A percentile compares a stretch with the other conserved stretches of the same genome.
Conservation (phyloP, 2,113 vertebrate genomes). For the Atractosteus spatula region DNA sequence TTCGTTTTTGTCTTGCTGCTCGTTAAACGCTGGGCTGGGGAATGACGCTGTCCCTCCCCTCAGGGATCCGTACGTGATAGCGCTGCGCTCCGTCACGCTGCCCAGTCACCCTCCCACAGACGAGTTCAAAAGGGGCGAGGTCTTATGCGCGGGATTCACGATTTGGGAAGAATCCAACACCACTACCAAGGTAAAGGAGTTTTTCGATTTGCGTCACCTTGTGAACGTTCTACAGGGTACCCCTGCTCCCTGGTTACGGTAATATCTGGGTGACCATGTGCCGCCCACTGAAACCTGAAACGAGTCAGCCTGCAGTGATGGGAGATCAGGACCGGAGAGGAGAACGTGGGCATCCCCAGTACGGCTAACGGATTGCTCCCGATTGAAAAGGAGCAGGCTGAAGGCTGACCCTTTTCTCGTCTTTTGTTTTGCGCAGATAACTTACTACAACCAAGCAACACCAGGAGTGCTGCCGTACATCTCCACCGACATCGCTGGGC, state of each 20-base stretch:
- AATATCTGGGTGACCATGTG: too few species aligned
- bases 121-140: constrained; percentile 75
- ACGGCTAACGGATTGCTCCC: too few species aligned
- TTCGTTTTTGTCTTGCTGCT: too few species aligned
- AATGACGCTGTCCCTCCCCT: constrained; percentile 14
- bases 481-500: constrained; percentile 83
- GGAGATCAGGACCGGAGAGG: too few species aligned
- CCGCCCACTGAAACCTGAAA: too few species aligned
- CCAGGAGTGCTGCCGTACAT: constrained; percentile 82
- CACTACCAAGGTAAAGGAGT: constrained; percentile 73
- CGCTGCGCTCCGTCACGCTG: constrained; percentile 84
- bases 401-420: constrained; percentile 4
- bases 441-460: constrained; percentile 92
- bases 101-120: constrained; percentile 68
- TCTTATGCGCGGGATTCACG: constrained; percentile 88
- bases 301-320: too few species aligned
- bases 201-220: not conserved
- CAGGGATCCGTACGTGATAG: constrained; percentile 91
- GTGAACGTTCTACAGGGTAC: too few species aligned
- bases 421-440: constrained; percentile 64
- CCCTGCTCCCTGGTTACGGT: too few species aligned
- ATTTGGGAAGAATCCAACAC: constrained; percentile 74
- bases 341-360: too few species aligned
- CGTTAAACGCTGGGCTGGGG: too few species aligned
- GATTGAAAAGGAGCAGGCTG: not conserved